Percentiles rank a stretch among this genome's conserved stretches.
Evolutionary conservation across 2,113 vertebrate genomes (phyloP).

Genomic region (Lucifuga dentata): DNA sequence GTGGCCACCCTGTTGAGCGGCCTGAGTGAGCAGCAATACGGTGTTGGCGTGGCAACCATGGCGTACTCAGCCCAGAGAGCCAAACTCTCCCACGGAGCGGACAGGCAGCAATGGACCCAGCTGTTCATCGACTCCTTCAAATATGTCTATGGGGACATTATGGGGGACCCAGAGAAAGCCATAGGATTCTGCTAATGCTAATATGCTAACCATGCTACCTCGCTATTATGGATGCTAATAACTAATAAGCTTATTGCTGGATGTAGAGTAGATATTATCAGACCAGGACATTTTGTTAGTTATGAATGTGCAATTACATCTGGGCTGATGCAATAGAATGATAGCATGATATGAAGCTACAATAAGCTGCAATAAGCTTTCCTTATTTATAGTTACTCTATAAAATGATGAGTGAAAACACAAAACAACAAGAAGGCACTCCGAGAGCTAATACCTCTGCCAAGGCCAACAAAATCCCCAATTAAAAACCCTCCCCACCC

Average conservation of each 20-base stretch:
- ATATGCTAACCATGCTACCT: constrained; percentile 69
- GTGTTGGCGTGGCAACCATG: constrained; percentile 93
- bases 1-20: constrained; percentile 89
- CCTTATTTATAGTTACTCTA: not conserved
- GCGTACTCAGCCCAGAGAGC: constrained; percentile 97
- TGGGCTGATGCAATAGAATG: constrained; percentile 48
- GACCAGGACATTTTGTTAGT: constrained; percentile 42
- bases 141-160: constrained; percentile 93
- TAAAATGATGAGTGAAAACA: too few species aligned
- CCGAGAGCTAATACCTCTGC: too few species aligned
- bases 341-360: constrained; percentile 52
- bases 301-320: constrained; percentile 43
- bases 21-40: constrained; percentile 89
- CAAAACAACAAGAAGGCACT: too few species aligned
- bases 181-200: constrained; percentile 88
- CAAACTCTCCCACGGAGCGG: constrained; percentile 91
- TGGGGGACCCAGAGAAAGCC: constrained; percentile 89
- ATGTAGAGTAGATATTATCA: constrained; percentile 38
- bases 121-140: constrained; percentile 98
- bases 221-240: constrained; percentile 54
- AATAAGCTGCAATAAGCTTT: constrained; percentile 16
- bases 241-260: constrained; percentile 70
- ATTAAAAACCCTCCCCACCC: too few species aligned
- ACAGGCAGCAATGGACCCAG: constrained; percentile 94
- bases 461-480: too few species aligned